These are phyloP conservation scores for Bembecia ichneumoniformis DNA, from an alignment of 2,888 invertebrate genomes.

Conservation along the genomic window DNA sequence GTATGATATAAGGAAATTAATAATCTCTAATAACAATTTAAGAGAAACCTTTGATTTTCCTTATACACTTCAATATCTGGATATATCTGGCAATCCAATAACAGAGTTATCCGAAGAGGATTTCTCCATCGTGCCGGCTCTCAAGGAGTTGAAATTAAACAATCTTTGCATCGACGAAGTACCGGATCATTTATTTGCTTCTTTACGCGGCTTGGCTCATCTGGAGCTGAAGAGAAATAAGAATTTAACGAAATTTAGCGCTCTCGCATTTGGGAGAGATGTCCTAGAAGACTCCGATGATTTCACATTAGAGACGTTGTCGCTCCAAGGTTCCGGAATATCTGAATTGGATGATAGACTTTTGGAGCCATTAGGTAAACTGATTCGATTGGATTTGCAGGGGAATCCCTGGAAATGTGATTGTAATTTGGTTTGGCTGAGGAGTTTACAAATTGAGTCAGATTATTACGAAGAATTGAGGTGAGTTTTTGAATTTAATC, in stretches of 20 bases:
- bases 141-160: constrained; percentile 71
- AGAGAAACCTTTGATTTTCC: constrained; percentile 70
- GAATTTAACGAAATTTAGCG: constrained; percentile 61
- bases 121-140: constrained; percentile 58
- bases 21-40: constrained; percentile 69
- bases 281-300: constrained; percentile 49
- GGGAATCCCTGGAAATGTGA: constrained; percentile 78
- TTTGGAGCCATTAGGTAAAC: constrained; percentile 53
- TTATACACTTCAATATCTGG: constrained; percentile 68
- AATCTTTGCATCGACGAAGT: constrained; percentile 68
- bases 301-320: constrained; percentile 54
- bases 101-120: constrained; percentile 56
- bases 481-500: constrained; percentile 28
- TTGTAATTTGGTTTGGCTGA: constrained; percentile 71
- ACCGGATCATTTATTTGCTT: constrained; percentile 68
- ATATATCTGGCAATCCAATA: constrained; percentile 75
- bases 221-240: constrained; percentile 71
- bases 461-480: constrained; percentile 54
- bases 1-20: constrained; percentile 54
- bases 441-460: constrained; percentile 45
- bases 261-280: constrained; percentile 48
- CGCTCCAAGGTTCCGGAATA: constrained; percentile 57
- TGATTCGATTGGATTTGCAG: constrained; percentile 64
- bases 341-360: constrained; percentile 45
- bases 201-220: constrained; percentile 59